These are phyloP conservation scores for Drosophila subpulchrella DNA, from an alignment of 1,140 invertebrate genomes.

Conservation along the genomic window DNA sequence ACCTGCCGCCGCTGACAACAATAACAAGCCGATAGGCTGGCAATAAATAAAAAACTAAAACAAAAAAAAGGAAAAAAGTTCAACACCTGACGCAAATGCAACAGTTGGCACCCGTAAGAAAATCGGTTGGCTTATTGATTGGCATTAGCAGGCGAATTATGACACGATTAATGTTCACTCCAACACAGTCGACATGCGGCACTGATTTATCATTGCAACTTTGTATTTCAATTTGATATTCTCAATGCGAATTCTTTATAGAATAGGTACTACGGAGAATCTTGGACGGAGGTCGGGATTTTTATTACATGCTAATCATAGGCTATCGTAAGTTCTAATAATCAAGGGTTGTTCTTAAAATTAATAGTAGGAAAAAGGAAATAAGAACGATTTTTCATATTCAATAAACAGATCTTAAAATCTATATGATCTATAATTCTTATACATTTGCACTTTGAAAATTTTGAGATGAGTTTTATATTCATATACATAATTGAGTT, in stretches of 20 bases:
- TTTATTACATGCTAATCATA: background rate
- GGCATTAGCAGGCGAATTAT: conserved; percentile 46
- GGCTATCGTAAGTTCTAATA: background rate
- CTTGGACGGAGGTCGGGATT: conserved; percentile 25
- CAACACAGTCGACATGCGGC: conserved; percentile 10
- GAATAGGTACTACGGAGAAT: background rate
- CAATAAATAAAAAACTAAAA: too few species aligned
- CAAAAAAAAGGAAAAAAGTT: background rate
- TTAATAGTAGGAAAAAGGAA: background rate
- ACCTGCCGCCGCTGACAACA: conserved; percentile 37
- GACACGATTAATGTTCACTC: conserved; percentile 33
- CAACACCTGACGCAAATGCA: conserved; percentile 13
- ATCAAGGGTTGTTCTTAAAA: background rate
- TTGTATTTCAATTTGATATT: conserved; percentile 1
- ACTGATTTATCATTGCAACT: conserved; percentile 26
- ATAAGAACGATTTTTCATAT: too few species aligned
- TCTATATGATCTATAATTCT: too few species aligned
- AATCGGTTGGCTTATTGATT: conserved; percentile 27
- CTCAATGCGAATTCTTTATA: conserved; percentile 25
- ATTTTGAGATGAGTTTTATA: too few species aligned
- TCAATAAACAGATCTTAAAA: too few species aligned
- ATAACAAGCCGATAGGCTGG: conserved; percentile 23
- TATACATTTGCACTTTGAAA: too few species aligned
- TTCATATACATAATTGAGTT: too few species aligned
- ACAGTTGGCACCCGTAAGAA: conserved; percentile 6